Percentiles rank a stretch among this genome's conserved stretches.
phyloP scores from a whole-genome alignment of 2,888 invertebrate species.

The Tenthredo livida region DNA sequence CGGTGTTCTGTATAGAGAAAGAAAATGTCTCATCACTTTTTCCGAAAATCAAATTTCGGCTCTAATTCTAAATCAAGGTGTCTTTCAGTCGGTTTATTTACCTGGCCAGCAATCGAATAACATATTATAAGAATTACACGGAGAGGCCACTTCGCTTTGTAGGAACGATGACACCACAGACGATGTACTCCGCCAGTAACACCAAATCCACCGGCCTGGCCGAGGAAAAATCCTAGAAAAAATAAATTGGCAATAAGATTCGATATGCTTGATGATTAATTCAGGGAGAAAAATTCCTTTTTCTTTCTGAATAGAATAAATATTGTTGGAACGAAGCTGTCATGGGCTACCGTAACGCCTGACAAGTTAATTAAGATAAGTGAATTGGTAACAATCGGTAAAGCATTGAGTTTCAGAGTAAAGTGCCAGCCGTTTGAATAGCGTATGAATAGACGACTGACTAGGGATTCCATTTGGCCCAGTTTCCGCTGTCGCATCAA shows the following conservation, averaged over 20 bases:
- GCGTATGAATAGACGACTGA: not conserved
- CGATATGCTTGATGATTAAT: not conserved
- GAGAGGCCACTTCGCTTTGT: conserved; percentile 83
- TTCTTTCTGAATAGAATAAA: not conserved
- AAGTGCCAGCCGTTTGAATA: conserved; percentile 17
- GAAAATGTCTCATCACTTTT: not conserved
- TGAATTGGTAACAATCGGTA: conserved; percentile 9
- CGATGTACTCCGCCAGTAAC: conserved; percentile 86
- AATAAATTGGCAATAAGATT: not conserved
- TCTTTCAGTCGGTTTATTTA: conserved; percentile 68
- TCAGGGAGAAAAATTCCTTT: not conserved
- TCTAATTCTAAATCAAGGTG: not conserved
- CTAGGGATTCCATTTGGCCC: conserved; percentile 16
- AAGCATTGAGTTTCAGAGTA: conserved; percentile 10
- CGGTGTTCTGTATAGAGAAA: conserved; percentile 80
- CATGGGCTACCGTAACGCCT: not conserved
- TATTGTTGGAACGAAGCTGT: not conserved
- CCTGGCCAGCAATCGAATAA: conserved; percentile 85
- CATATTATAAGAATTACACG: conserved; percentile 82
- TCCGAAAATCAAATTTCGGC: not conserved
- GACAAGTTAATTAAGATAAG: conserved; percentile 32
- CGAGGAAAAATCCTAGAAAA: conserved; percentile 73
- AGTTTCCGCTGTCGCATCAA: conserved; percentile 59
- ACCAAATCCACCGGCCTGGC: conserved; percentile 83
- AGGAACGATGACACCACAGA: conserved; percentile 85